Conservation (phyloP, 37 sponge, comb jelly and placozoan species). For the Dysidea cf. avara region DNA sequence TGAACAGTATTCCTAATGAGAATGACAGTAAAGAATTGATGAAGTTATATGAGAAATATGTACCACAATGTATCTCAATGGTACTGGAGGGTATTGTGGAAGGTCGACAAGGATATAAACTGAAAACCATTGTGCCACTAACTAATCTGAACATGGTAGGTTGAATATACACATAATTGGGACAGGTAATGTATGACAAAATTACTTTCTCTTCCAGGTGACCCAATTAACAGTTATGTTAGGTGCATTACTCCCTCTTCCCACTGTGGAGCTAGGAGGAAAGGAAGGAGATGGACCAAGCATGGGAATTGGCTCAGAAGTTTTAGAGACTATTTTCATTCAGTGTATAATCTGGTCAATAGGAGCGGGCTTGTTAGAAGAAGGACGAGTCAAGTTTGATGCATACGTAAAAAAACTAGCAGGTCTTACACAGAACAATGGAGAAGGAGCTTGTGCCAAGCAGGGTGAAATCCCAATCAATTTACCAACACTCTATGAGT, state of each 20-base stretch:
- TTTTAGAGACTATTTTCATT: conserved; percentile 85
- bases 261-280: conserved; percentile 36
- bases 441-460: conserved; percentile 65
- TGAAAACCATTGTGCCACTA: conserved; percentile 90
- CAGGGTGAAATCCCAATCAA: conserved; percentile 85
- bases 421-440: conserved; percentile 54
- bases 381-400: conserved; percentile 92
- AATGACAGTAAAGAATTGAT: conserved; percentile 66
- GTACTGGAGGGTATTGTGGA: conserved; percentile 94
- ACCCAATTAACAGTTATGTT: conserved; percentile 83
- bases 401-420: conserved; percentile 80
- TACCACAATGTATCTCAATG: conserved; percentile 70
- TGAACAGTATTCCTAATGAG: conserved; percentile 56
- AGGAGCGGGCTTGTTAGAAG: conserved; percentile 90
- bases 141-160: conserved; percentile 91
- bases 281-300: conserved; percentile 50
- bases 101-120: conserved; percentile 84
- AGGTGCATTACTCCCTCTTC: conserved; percentile 79
- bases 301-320: conserved; percentile 51
- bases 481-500: conserved; percentile 90
- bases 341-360: conserved; percentile 89
- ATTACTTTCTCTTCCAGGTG: conserved; percentile 26
- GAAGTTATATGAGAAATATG: conserved; percentile 87
- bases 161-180: background rate
- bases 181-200: no score